Conservation (phyloP, 2,113 vertebrate species). For the Myotis brandtii region DNA sequence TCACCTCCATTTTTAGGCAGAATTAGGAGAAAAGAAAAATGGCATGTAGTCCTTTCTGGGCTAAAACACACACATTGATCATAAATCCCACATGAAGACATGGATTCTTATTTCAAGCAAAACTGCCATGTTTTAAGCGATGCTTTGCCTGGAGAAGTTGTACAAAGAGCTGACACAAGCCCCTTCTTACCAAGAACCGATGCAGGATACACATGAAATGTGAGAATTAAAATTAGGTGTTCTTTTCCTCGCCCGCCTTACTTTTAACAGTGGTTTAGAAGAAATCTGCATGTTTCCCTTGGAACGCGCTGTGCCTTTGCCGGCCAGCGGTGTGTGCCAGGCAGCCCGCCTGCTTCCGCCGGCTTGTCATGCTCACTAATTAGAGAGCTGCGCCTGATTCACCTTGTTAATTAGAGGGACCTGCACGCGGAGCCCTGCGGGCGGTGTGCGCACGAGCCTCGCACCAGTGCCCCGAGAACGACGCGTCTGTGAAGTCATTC, state of each 20-base stretch:
- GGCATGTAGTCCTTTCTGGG: background rate
- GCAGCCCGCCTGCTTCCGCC: slow-evolving; percentile 94
- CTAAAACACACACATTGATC: background rate
- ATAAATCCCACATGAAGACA: slow-evolving; percentile 35
- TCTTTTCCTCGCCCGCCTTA: slow-evolving; percentile 40
- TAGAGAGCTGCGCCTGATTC: slow-evolving; percentile 99
- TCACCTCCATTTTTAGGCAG: slow-evolving; percentile 39
- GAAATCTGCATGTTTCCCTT: slow-evolving; percentile 77
- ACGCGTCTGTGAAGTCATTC: slow-evolving; percentile 96
- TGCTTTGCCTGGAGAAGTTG: slow-evolving; percentile 62
- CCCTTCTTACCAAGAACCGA: slow-evolving; percentile 67
- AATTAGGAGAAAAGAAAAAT: slow-evolving; percentile 58
- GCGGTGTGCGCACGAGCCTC: slow-evolving; percentile 93
- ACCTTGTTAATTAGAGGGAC: slow-evolving; percentile 99
- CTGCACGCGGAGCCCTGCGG: slow-evolving; percentile 93
- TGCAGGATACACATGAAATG: slow-evolving; percentile 73
- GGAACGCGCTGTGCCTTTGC: slow-evolving; percentile 83
- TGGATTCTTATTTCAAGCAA: slow-evolving; percentile 72
- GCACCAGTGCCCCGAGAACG: slow-evolving; percentile 94
- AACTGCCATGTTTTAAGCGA: slow-evolving; percentile 61
- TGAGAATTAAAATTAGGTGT: slow-evolving; percentile 72
- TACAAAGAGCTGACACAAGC: slow-evolving; percentile 66
- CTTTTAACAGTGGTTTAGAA: slow-evolving; percentile 86
- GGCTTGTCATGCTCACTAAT: slow-evolving; percentile 99
- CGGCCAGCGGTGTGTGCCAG: slow-evolving; percentile 89